Conservation (phyloP, 2,888 invertebrate genomes). For the Ctena decussata region DNA sequence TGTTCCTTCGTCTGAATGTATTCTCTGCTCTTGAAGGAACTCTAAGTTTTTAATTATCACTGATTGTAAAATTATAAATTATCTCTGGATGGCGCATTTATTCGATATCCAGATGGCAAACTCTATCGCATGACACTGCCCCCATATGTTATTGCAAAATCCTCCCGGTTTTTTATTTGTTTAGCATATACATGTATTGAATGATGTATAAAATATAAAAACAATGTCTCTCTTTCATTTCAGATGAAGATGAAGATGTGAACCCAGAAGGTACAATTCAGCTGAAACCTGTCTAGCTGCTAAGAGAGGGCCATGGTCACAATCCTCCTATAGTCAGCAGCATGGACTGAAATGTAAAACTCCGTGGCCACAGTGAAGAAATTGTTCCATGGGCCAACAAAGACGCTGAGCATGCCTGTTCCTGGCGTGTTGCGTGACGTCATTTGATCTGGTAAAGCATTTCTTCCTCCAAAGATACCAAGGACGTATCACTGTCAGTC, state of each 20-base stretch:
- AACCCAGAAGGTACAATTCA: background rate
- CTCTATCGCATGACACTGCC: background rate
- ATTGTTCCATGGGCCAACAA: too few relatives aligned
- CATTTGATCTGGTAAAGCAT: conserved; percentile 25
- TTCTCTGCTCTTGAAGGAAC: too few relatives aligned
- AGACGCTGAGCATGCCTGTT: background rate
- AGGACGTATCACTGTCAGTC: too few relatives aligned
- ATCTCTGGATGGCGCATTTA: too few relatives aligned
- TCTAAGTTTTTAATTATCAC: too few relatives aligned
- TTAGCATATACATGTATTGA: background rate
- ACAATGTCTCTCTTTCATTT: background rate
- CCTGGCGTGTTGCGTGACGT: conserved; percentile 17
- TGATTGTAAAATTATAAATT: too few relatives aligned
- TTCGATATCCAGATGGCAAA: background rate
- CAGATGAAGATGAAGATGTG: background rate
- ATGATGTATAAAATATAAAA: background rate
- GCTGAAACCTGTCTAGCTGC: background rate
- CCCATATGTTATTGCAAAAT: background rate
- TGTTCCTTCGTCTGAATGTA: too few relatives aligned
- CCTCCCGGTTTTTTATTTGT: background rate
- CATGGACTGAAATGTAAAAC: too few relatives aligned
- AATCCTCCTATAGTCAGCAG: too few relatives aligned
- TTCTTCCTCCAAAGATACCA: conserved; percentile 24
- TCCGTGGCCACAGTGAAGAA: too few relatives aligned
- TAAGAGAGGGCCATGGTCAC: background rate